Percentiles rank a stretch among this genome's conserved stretches.
Conservation (phyloP, 2,888 invertebrate genomes). For the Apodemia duryi region DNA sequence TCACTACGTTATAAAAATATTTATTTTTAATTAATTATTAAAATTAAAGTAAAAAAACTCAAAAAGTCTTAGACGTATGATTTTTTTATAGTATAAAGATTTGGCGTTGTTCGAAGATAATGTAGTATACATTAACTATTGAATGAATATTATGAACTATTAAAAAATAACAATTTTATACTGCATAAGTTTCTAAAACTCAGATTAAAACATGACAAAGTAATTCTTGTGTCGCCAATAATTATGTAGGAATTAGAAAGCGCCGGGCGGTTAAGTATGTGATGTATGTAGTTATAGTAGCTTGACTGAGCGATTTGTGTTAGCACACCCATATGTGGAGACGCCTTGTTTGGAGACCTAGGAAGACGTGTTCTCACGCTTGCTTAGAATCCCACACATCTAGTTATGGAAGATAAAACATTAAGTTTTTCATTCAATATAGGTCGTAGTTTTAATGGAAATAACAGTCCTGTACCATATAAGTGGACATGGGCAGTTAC, state of each 20-base stretch:
- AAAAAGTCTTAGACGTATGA: no score
- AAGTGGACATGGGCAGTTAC: neutral
- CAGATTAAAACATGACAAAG: no score
- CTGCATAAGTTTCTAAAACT: no score
- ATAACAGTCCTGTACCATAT: slow-evolving; percentile 12
- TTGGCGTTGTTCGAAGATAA: no score
- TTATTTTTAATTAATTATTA: no score
- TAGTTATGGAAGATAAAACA: slow-evolving; percentile 22
- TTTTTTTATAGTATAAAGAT: no score
- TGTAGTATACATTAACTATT: no score
- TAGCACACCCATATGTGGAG: slow-evolving; percentile 47
- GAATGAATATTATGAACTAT: no score
- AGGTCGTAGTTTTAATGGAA: slow-evolving; percentile 11
- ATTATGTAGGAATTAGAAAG: slow-evolving; percentile 40
- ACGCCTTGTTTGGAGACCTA: slow-evolving; percentile 50
- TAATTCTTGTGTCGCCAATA: neutral
- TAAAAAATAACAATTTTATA: no score
- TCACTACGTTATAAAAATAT: no score
- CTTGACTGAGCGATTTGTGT: slow-evolving; percentile 39
- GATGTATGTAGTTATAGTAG: slow-evolving; percentile 32
- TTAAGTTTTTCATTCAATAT: slow-evolving; percentile 5
- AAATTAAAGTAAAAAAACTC: no score
- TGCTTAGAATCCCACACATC: slow-evolving; percentile 38
- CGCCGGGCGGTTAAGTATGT: slow-evolving; percentile 43
- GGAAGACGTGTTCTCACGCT: slow-evolving; percentile 55